Conservation (phyloP, 1,140 invertebrate species). For the Leptestheria dahalacensis region DNA sequence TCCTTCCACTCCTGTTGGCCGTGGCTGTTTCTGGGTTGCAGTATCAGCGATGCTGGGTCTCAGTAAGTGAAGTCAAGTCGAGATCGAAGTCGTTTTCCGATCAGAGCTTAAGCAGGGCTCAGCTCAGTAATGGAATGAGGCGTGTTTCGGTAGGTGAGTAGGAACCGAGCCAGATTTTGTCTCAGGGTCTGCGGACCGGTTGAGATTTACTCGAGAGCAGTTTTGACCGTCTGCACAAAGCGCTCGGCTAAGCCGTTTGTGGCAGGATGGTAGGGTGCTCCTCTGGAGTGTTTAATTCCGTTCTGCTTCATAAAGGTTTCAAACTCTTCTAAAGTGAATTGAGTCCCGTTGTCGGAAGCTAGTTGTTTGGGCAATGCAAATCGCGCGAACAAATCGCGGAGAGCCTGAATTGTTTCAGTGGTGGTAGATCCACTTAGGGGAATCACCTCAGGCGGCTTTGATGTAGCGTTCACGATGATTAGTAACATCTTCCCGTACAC, state of each 20-base stretch:
- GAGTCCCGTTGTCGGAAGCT: conserved; percentile 29
- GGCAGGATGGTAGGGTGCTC: conserved; percentile 7
- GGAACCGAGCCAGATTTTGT: conserved; percentile 10
- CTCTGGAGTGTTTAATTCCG: conserved; percentile 24
- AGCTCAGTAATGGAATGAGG: conserved; percentile 17
- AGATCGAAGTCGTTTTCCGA: too few relatives aligned
- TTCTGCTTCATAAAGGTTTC: conserved; percentile 26
- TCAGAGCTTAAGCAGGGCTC: too few relatives aligned
- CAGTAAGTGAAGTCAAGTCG: too few relatives aligned
- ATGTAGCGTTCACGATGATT: conserved; percentile 29
- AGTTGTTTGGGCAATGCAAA: conserved; percentile 28
- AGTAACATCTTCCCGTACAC: conserved; percentile 27
- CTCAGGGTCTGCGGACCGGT: background rate
- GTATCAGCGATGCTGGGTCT: too few relatives aligned
- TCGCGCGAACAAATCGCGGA: conserved; percentile 26
- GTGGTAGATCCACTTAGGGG: conserved; percentile 17
- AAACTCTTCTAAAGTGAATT: conserved; percentile 30
- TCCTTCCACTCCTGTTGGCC: too few relatives aligned
- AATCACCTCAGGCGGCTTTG: conserved; percentile 29
- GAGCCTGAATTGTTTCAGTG: conserved; percentile 18
- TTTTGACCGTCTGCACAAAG: conserved; percentile 9
- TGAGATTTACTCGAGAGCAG: background rate
- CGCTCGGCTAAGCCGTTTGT: conserved; percentile 14
- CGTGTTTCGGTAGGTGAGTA: conserved; percentile 16
- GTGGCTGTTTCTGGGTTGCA: too few relatives aligned